phyloP scores from a whole-genome alignment of 2,797 vertebrate species.

The Crenichthys baileyi region DNA sequence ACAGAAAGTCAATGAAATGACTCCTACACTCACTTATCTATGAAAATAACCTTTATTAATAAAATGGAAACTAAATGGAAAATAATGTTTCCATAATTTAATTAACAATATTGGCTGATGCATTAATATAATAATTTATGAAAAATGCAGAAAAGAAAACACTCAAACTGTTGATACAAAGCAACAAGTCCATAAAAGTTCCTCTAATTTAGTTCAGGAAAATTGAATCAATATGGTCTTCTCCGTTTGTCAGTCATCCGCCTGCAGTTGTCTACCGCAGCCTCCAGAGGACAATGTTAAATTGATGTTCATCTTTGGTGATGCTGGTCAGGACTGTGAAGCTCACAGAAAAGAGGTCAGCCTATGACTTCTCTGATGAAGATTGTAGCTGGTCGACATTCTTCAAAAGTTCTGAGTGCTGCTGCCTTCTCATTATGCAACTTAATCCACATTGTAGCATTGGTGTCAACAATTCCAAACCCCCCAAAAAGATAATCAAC shows the following conservation, averaged over 20 bases:
- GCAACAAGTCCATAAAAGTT: too few relatives aligned
- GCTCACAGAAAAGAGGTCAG: constrained; percentile 5
- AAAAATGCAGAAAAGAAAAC: too few relatives aligned
- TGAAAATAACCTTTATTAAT: neutral
- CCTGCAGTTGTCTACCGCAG: neutral
- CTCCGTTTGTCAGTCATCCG: neutral
- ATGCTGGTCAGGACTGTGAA: constrained; percentile 4
- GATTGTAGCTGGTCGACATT: constrained; percentile 50
- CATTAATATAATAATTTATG: neutral
- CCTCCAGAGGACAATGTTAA: constrained; percentile 9
- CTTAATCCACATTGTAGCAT: constrained; percentile 2
- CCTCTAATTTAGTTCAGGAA: neutral
- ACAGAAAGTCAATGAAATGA: too few relatives aligned
- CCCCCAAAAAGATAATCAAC: neutral
- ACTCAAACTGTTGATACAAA: too few relatives aligned
- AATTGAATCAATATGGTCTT: constrained; percentile 41
- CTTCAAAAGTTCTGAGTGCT: constrained; percentile 34
- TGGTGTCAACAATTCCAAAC: neutral
- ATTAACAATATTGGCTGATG: neutral
- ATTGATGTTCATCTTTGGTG: neutral
- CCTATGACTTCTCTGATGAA: constrained; percentile 13
- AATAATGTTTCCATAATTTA: neutral
- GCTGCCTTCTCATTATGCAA: constrained; percentile 68
- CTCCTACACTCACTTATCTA: too few relatives aligned
- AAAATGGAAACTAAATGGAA: too few relatives aligned